Evolutionary conservation across 2,113 vertebrate genomes (phyloP).

Genomic region (Cheilinus undulatus): DNA sequence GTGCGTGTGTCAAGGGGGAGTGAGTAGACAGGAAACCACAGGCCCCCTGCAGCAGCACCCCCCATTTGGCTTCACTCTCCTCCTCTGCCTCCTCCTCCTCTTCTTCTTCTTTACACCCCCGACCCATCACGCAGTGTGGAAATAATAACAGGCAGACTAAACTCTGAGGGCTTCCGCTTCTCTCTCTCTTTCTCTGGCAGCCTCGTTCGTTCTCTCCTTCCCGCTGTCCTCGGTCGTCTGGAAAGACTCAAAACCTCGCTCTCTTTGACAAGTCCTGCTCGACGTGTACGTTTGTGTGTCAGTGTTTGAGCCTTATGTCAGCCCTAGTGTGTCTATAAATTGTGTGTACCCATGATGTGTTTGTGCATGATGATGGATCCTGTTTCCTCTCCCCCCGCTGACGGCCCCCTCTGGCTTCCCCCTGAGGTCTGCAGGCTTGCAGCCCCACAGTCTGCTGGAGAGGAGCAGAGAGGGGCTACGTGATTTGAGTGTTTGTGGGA

Average conservation of each 20-base stretch:
- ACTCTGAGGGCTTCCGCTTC: conserved; percentile 77
- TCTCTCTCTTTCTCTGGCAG: conserved; percentile 48
- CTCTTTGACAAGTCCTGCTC: conserved; percentile 42
- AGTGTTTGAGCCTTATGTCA: conserved; percentile 45
- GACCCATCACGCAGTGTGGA: conserved; percentile 79
- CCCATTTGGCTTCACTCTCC: conserved; percentile 71
- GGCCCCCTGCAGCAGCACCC: conserved; percentile 78
- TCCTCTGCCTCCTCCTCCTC: conserved; percentile 54
- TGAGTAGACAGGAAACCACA: conserved; percentile 90
- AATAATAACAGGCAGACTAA: conserved; percentile 81
- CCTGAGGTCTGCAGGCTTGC: conserved; percentile 57
- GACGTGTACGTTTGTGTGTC: conserved; percentile 35
- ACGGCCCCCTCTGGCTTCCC: conserved; percentile 62
- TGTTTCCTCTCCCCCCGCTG: conserved; percentile 63
- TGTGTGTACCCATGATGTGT: conserved; percentile 25
- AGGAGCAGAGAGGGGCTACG: conserved; percentile 38
- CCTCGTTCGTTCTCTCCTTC: conserved; percentile 34
- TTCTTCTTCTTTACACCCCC: conserved; percentile 67
- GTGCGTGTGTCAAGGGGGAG: conserved; percentile 38
- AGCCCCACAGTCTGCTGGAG: conserved; percentile 61
- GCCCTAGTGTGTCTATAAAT: conserved; percentile 41
- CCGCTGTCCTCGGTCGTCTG: conserved; percentile 68
- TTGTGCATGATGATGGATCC: conserved; percentile 63
- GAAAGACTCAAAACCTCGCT: conserved; percentile 68
- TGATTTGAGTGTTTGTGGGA: conserved; percentile 7